phyloP scores from a whole-genome alignment of 2,113 vertebrate species.

The Acanthochromis polyacanthus region DNA sequence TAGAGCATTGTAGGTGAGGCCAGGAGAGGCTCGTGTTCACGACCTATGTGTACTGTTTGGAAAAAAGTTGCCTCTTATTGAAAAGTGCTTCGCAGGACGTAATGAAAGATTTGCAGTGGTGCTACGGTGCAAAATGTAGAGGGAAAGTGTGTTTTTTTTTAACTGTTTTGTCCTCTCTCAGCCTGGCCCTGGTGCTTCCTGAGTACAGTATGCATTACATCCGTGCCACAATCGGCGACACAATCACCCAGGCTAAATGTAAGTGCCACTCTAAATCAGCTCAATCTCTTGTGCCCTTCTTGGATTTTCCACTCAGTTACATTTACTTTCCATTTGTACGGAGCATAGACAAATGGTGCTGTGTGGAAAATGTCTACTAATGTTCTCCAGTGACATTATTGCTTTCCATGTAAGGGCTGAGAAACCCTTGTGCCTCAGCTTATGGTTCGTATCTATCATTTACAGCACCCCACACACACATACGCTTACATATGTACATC shows the following conservation, averaged over 20 bases:
- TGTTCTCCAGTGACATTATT: constrained; percentile 22
- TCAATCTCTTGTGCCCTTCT: constrained; percentile 12
- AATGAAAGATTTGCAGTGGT: constrained; percentile 13
- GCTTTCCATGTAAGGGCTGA: constrained; percentile 52
- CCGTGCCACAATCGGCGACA: constrained; percentile 78
- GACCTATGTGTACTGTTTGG: not conserved
- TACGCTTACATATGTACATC: not conserved
- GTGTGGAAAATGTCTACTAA: constrained; percentile 31
- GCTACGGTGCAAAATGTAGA: not conserved
- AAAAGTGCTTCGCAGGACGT: constrained; percentile 12
- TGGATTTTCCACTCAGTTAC: constrained; percentile 25
- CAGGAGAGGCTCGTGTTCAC: not conserved
- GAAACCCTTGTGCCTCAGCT: constrained; percentile 18
- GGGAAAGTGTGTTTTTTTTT: not conserved
- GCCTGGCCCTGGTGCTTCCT: constrained; percentile 83
- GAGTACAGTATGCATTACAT: constrained; percentile 82
- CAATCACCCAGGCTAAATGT: constrained; percentile 86
- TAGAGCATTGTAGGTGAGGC: not conserved
- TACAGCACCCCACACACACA: constrained; percentile 8
- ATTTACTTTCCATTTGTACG: constrained; percentile 26
- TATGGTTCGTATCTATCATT: constrained; percentile 59
- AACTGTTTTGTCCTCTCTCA: constrained; percentile 44
- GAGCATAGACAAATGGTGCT: constrained; percentile 17
- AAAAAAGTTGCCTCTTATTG: constrained; percentile 8
- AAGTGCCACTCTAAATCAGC: constrained; percentile 56